Evolutionary conservation across 2,888 invertebrate genomes (phyloP).

Genomic region (Lithophane semibrunnea): DNA sequence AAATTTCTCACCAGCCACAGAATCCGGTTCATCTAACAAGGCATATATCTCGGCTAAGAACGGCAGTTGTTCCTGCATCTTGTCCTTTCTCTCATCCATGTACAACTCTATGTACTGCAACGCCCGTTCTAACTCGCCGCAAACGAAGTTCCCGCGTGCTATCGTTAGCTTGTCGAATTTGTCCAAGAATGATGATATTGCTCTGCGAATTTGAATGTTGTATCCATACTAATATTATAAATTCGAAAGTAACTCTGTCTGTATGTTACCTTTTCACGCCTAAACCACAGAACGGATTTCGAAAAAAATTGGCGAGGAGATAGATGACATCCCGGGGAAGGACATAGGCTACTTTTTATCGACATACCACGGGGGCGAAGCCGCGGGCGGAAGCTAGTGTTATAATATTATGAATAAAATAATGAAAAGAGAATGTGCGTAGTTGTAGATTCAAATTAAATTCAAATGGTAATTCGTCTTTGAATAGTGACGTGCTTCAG

Average conservation of each 20-base stretch:
- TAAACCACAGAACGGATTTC: too few relatives aligned
- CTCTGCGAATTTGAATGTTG: conserved; percentile 66
- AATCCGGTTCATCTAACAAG: conserved; percentile 96
- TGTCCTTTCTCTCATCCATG: conserved; percentile 90
- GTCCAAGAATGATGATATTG: conserved; percentile 82
- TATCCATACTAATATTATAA: too few relatives aligned
- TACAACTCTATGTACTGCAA: conserved; percentile 94
- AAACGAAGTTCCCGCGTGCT: conserved; percentile 93
- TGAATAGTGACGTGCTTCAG: not conserved
- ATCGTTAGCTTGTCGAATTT: conserved; percentile 92
- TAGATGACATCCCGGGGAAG: too few relatives aligned
- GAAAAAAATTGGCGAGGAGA: too few relatives aligned
- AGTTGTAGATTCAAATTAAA: too few relatives aligned
- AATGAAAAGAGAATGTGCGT: not conserved
- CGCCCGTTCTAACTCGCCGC: conserved; percentile 94
- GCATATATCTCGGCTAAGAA: conserved; percentile 95
- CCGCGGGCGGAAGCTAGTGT: too few relatives aligned
- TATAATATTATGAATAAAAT: not conserved
- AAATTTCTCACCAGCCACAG: conserved; percentile 94
- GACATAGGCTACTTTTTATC: too few relatives aligned
- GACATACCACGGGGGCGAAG: too few relatives aligned
- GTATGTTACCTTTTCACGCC: too few relatives aligned
- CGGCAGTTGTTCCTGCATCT: conserved; percentile 91
- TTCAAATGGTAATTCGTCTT: too few relatives aligned
- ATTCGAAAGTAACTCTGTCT: too few relatives aligned